A percentile compares a stretch with the other conserved stretches of the same genome.
These are phyloP conservation scores for Bradypus variegatus DNA, from an alignment of 2,797 vertebrate genomes.

Conservation along the genomic window DNA sequence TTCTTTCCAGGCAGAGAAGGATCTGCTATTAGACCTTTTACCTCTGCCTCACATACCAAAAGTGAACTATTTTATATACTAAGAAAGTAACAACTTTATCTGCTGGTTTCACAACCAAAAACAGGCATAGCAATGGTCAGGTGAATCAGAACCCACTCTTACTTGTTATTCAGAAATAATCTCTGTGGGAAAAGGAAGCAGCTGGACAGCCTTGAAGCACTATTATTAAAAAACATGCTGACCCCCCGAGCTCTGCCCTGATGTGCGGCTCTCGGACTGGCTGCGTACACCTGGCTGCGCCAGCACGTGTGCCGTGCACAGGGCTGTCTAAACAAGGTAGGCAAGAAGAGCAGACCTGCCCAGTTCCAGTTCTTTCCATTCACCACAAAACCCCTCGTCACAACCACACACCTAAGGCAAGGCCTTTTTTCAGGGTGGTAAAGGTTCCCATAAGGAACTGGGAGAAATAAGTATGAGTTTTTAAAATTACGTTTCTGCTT, in stretches of 20 bases:
- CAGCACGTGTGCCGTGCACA: not conserved
- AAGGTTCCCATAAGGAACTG: not conserved
- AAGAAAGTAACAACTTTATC: slow-evolving; percentile 16
- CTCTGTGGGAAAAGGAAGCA: slow-evolving; percentile 43
- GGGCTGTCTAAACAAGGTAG: not conserved
- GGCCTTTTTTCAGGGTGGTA: not conserved
- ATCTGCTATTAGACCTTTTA: not conserved
- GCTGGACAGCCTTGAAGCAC: slow-evolving; percentile 27
- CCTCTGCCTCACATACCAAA: slow-evolving; percentile 1
- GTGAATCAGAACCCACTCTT: slow-evolving; percentile 35
- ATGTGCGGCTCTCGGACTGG: not conserved
- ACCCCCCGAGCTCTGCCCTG: not conserved
- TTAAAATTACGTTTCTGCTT: not conserved
- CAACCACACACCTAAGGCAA: not conserved
- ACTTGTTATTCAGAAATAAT: slow-evolving; percentile 30
- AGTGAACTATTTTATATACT: slow-evolving; percentile 17
- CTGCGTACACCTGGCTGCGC: not conserved
- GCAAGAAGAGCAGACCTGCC: not conserved
- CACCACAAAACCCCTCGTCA: not conserved
- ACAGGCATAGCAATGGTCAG: not conserved
- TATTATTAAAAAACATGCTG: not conserved
- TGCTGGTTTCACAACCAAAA: slow-evolving; percentile 40
- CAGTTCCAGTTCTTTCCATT: not conserved
- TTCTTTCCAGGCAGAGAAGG: slow-evolving; percentile 2
- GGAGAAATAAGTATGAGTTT: not conserved